Percentiles rank a stretch among this genome's conserved stretches.
Conservation (phyloP, 2,888 invertebrate species). For the Apamea epomidion region DNA sequence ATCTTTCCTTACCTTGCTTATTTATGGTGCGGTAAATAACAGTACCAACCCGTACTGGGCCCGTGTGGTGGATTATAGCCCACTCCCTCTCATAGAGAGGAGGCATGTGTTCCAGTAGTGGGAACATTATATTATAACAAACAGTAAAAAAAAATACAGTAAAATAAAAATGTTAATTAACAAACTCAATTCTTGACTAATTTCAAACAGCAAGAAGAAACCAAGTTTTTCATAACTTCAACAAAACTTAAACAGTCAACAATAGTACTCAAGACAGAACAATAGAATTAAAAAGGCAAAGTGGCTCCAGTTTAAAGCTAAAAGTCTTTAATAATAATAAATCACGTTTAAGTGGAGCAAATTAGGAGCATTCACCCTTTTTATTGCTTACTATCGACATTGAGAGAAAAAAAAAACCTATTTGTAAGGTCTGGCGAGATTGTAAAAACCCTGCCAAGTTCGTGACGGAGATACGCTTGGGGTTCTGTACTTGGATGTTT, state of each 20-base stretch:
- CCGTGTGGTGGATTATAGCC: no score
- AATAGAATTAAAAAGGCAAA: constrained; percentile 50
- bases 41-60: no score
- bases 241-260: constrained; percentile 19
- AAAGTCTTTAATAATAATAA: constrained; percentile 65
- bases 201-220: constrained; percentile 3
- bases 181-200: neutral
- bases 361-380: constrained; percentile 69
- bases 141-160: neutral
- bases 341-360: constrained; percentile 63
- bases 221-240: constrained; percentile 9
- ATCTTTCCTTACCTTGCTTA: neutral
- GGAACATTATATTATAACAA: no score
- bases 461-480: neutral
- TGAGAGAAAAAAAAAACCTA: constrained; percentile 56
- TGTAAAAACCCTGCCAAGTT: constrained; percentile 56
- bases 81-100: no score
- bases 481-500: constrained; percentile 20
- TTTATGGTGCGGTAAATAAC: neutral
- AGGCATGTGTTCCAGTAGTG: no score
- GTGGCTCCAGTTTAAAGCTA: constrained; percentile 42
- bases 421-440: constrained; percentile 65
- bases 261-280: constrained; percentile 33
- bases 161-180: constrained; percentile 31
- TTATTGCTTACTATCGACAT: constrained; percentile 65